phyloP scores from a whole-genome alignment of 1,140 invertebrate genomes.

The Grapholita molesta region DNA sequence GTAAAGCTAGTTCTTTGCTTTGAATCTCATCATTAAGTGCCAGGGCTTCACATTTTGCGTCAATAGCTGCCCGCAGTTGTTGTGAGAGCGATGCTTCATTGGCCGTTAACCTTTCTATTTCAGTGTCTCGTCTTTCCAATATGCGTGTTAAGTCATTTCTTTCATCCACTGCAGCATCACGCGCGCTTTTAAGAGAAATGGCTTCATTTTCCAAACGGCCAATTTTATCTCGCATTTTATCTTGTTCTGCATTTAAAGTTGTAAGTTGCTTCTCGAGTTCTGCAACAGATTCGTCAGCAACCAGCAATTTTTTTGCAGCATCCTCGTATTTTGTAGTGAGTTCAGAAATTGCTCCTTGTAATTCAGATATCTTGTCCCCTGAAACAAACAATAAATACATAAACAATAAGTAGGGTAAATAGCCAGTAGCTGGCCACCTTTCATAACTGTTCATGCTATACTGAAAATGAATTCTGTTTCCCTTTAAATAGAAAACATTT shows the following conservation, averaged over 20 bases:
- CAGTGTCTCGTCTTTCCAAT: conserved; percentile 82
- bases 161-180: conserved; percentile 84
- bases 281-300: conserved; percentile 80
- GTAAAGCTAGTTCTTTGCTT: conserved; percentile 86
- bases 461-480: too few species aligned
- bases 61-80: conserved; percentile 84
- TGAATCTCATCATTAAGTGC: conserved; percentile 88
- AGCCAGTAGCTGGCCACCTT: too few species aligned
- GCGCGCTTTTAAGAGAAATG: conserved; percentile 59
- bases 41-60: conserved; percentile 90
- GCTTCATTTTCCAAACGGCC: conserved; percentile 61
- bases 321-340: conserved; percentile 81
- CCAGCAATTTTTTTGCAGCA: conserved; percentile 80
- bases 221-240: conserved; percentile 80
- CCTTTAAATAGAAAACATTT: too few species aligned
- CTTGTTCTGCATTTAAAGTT: conserved; percentile 79
- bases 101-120: conserved; percentile 83
- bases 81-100: conserved; percentile 81
- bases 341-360: conserved; percentile 79
- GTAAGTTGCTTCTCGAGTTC: conserved; percentile 82
- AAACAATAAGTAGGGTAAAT: neutral
- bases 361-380: conserved; percentile 80
- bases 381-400: conserved; percentile 39
- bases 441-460: too few species aligned
- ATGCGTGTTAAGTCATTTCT: conserved; percentile 84